phyloP scores from a whole-genome alignment of 2,888 invertebrate genomes.

The Bhutanitis thaidina region DNA sequence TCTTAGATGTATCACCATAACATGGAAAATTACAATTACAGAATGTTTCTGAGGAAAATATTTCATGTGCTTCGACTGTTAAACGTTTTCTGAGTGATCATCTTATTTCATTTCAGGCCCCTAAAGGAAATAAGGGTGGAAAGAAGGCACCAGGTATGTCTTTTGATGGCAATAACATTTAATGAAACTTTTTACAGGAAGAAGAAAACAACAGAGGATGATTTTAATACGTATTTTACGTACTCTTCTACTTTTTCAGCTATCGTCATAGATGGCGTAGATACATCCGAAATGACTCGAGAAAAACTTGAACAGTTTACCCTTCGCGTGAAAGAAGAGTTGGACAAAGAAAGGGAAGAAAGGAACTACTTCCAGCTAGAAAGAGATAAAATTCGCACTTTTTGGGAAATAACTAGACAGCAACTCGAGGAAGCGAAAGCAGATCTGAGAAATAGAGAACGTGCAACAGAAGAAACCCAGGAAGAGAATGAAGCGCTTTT shows the following conservation, averaged over 20 bases:
- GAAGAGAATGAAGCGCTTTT: slow-evolving; percentile 93
- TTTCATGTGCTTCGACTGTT: too few species aligned
- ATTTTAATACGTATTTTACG: too few species aligned
- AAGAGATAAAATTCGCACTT: slow-evolving; percentile 94
- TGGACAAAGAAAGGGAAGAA: slow-evolving; percentile 96
- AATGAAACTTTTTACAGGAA: too few species aligned
- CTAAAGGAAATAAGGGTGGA: slow-evolving; percentile 54
- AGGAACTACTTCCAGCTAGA: slow-evolving; percentile 97
- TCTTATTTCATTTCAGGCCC: slow-evolving; percentile 45
- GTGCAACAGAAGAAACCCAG: slow-evolving; percentile 92
- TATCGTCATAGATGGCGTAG: slow-evolving; percentile 91
- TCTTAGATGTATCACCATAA: too few species aligned
- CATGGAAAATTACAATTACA: too few species aligned
- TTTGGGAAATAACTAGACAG: slow-evolving; percentile 96
- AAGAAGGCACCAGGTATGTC: slow-evolving; percentile 66
- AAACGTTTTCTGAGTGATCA: too few species aligned
- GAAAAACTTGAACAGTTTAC: slow-evolving; percentile 96
- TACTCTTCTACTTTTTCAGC: slow-evolving; percentile 47
- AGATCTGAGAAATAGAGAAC: slow-evolving; percentile 82
- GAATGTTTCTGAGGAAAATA: too few species aligned
- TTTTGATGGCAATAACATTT: background rate
- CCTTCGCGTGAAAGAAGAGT: slow-evolving; percentile 90
- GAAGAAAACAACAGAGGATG: too few species aligned
- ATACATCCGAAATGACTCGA: slow-evolving; percentile 94
- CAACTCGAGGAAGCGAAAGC: slow-evolving; percentile 92